Evolutionary conservation across 2,797 vertebrate genomes (phyloP).

Genomic region (Ficedula albicollis): DNA sequence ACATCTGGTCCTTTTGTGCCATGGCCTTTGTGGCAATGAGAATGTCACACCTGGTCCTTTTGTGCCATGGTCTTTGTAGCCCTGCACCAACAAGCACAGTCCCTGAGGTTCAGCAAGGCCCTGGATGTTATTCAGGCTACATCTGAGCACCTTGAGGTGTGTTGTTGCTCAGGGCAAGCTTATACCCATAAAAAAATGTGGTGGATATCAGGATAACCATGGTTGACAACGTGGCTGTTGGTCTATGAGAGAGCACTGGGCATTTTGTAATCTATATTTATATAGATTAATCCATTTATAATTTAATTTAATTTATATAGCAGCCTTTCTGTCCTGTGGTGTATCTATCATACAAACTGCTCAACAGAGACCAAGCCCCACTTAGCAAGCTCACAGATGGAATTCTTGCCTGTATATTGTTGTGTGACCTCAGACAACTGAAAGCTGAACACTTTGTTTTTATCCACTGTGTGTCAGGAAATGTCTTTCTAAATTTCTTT

Average conservation of each 20-base stretch:
- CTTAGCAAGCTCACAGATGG: background rate
- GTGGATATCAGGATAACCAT: background rate
- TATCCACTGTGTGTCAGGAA: background rate
- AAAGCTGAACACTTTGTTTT: background rate
- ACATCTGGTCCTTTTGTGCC: no score
- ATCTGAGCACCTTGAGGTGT: background rate
- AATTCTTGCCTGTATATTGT: background rate
- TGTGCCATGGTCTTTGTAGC: no score
- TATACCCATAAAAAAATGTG: background rate
- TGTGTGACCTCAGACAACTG: background rate
- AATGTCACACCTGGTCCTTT: no score
- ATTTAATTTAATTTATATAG: no score
- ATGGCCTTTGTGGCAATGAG: no score
- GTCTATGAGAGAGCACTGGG: background rate
- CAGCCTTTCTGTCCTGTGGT: background rate
- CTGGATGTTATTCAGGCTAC: background rate
- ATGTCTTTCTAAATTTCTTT: background rate
- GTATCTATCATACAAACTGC: background rate
- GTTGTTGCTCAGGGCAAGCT: background rate
- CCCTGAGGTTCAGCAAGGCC: no score
- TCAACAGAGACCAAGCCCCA: background rate
- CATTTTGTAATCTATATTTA: background rate
- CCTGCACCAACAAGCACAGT: no score
- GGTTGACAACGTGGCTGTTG: background rate
- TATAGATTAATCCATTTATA: no score